These are phyloP conservation scores for Apodemia duryi DNA, from an alignment of 2,888 invertebrate genomes.

Conservation along the genomic window DNA sequence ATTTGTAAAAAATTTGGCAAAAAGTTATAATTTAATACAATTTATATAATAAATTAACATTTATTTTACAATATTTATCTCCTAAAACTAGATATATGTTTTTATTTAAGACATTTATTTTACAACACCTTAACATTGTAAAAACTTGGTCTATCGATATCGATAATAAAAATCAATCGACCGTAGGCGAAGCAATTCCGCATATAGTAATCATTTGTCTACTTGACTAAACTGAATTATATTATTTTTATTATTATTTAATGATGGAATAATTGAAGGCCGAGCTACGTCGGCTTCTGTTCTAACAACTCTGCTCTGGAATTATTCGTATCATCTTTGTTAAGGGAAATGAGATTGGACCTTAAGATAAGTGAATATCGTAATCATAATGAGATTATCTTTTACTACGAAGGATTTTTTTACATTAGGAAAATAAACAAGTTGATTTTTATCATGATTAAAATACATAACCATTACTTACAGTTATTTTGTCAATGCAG, in stretches of 20 bases:
- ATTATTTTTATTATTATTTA: constrained; percentile 74
- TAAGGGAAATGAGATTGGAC: constrained; percentile 43
- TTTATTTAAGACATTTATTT: not conserved
- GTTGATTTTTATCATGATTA: no score
- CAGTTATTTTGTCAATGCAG: no score
- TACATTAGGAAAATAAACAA: no score
- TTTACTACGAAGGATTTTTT: not conserved
- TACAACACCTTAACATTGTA: constrained; percentile 3
- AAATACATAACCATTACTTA: no score
- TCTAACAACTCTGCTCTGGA: constrained; percentile 50
- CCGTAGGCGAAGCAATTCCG: constrained; percentile 55
- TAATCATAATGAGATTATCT: not conserved
- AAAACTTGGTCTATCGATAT: constrained; percentile 19
- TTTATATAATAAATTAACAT: no score
- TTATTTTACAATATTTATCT: not conserved
- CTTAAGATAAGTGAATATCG: not conserved
- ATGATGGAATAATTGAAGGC: constrained; percentile 67
- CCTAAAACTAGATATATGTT: no score
- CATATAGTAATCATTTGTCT: constrained; percentile 75
- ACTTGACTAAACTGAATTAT: constrained; percentile 78
- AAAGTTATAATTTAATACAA: no score
- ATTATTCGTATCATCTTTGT: constrained; percentile 60
- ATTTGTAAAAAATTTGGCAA: no score
- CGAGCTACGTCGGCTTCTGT: constrained; percentile 57
- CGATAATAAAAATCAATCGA: constrained; percentile 43